Evolutionary conservation across 2,888 invertebrate species (phyloP), one percentile per base, ranked within the genome.

Genomic region (Pseudococcus viburni): DNA sequence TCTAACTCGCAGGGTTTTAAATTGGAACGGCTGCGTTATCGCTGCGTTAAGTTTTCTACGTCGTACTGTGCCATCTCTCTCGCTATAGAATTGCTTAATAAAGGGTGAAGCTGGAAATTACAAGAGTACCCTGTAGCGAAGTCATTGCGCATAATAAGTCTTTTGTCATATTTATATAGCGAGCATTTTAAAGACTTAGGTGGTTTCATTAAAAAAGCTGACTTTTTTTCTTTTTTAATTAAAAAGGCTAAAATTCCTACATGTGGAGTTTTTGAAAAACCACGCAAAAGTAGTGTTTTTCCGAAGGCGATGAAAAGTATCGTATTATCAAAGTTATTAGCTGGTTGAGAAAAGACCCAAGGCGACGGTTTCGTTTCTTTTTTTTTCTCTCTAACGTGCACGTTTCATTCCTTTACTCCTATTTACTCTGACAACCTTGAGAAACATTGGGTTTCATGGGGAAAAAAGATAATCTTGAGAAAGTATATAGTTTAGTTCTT

Each of bases 71-170:
- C 15, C 77, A 15, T 26, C 39, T 33, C 19, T 68, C 22, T 33
- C 26, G 68, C 26, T 17, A 12, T 12, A 51, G 64, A 64, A 64
- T 39, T 26, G 77, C 33, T 77, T 77, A 77, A 77, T 77, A 77
- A 77, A 77, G 77, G 77, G 39, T 39, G 77, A 77, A 77, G 77
- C 17, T 77, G 77, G 26, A 77, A 77, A 77, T 77, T 77, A 77
- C 77, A 77, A 17, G 26, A 33, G 39, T 77, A 26, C 33, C 77
- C 77, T 12, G 33, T 17, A 39, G 77, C 77, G 77, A 77, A 77
- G 77, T 39, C 77, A 39, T 39, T 77, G 77, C 77, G 77, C 77
- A 77, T 77, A 77, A 77, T 77, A 77, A 77, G 77, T 26, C 77
- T 33, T 77, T 77, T 77, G 77, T 77, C 77, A 39, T 77, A 68